These are phyloP conservation scores for Zonitis immaculata DNA, from an alignment of 2,888 invertebrate genomes.

Conservation along the genomic window DNA sequence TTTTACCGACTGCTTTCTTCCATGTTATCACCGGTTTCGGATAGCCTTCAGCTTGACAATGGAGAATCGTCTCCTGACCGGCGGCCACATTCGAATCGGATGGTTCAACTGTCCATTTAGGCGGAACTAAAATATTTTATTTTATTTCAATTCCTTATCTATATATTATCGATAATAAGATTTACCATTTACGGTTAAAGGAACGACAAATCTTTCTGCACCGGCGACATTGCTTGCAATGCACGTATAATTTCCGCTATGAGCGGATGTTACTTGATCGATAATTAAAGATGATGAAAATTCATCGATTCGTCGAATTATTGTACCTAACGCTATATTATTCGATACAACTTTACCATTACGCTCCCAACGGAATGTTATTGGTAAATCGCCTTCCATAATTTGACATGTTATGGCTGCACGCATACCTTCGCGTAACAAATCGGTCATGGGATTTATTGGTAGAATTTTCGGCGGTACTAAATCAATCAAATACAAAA, in stretches of 20 bases:
- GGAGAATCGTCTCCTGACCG: slow-evolving; percentile 76
- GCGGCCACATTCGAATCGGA: slow-evolving; percentile 76
- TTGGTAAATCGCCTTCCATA: slow-evolving; percentile 87
- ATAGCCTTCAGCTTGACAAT: slow-evolving; percentile 89
- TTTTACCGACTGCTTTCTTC: slow-evolving; percentile 82
- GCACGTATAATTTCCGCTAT: slow-evolving; percentile 90
- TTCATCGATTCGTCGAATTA: slow-evolving; percentile 66
- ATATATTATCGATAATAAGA: background rate
- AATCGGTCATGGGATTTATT: slow-evolving; percentile 74
- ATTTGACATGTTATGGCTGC: slow-evolving; percentile 88
- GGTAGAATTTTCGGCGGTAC: slow-evolving; percentile 82
- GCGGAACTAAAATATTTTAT: slow-evolving; percentile 62
- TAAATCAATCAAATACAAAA: slow-evolving; percentile 42
- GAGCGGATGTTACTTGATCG: slow-evolving; percentile 77
- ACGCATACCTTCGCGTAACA: slow-evolving; percentile 78
- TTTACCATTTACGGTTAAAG: slow-evolving; percentile 77
- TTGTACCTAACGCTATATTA: slow-evolving; percentile 50
- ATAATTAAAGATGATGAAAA: slow-evolving; percentile 83
- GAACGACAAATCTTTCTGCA: slow-evolving; percentile 69
- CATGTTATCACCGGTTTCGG: slow-evolving; percentile 84
- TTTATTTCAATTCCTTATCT: background rate
- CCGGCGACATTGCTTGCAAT: slow-evolving; percentile 85
- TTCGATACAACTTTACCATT: slow-evolving; percentile 68
- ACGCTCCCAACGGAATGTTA: slow-evolving; percentile 88
- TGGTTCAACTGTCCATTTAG: slow-evolving; percentile 84